Evolutionary conservation across 2,888 invertebrate species (phyloP), one percentile per base, ranked within the genome.

Genomic region (Eupsilia transversa): DNA sequence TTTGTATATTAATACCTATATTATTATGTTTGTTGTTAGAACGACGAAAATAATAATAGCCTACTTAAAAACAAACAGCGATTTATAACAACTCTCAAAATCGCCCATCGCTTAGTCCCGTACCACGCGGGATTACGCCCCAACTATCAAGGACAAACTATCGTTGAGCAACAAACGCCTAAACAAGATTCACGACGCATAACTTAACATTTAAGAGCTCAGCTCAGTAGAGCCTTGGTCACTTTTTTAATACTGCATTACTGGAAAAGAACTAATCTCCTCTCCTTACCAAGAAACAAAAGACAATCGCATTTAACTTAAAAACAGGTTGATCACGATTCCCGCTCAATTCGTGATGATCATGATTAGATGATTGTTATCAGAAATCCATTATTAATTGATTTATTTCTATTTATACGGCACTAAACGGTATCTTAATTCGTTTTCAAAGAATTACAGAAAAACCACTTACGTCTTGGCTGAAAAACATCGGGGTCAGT

Each of bases 271-370:
- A n/a, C 38, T 1, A 14, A 35, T 35, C 20, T 7, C 20, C 30
- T 66, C 6, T 27, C 27, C 30, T n/a, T 23, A n/a, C n/a, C n/a
- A n/a, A 30, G 41, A 20, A 59, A 52, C 23, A 72, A 71, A 56
- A 64, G 59, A 43, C 27, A 41, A 17, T 49, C 14, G 46, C 41
- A 41, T 64, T 67, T 27, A 27, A 14, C 7, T 56, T 35, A 23
- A 59, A 23, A 52, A 43, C 83, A 72, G 65, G 65, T 66, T 49
- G 80, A 71, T 83, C 81, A 81, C 80, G 80, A 84, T 41, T 64
- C 46, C n/a, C 14, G 33, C 63, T 27, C n/a, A 65, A 43, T 68
- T 80, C 82, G 84, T 80, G 80, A 79, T 66, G 3, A 43, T 23
- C 60, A 69, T 66, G 46, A 79, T 79, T 59, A 63, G 12, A 46